A percentile compares a stretch with the other conserved stretches of the same genome.
These are phyloP conservation scores for Alligator sinensis DNA, from an alignment of 2,113 vertebrate genomes.

Conservation along the genomic window DNA sequence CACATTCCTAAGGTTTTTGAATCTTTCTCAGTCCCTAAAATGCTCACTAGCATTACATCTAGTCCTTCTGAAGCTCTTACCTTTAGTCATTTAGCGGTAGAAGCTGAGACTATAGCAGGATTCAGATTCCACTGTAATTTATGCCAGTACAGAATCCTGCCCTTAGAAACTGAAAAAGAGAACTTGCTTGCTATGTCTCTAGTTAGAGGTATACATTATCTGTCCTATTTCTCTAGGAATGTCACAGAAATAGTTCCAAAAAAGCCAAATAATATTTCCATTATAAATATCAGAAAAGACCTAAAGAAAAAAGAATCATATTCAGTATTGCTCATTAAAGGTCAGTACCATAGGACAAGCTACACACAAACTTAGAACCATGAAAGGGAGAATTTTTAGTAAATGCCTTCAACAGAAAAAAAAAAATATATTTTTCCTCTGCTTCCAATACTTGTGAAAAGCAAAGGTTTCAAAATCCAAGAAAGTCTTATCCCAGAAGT, in stretches of 20 bases:
- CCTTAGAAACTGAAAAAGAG: background rate
- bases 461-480: background rate
- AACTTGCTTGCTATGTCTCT: background rate
- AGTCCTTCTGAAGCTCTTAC: too few relatives aligned
- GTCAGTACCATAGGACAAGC: conserved; percentile 1
- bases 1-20: too few relatives aligned
- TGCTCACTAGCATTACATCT: too few relatives aligned
- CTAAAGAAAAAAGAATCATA: conserved; percentile 52
- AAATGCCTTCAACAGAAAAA: conserved; percentile 56
- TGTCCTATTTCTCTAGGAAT: background rate
- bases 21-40: too few relatives aligned
- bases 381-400: conserved; percentile 39
- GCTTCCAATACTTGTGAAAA: background rate
- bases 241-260: conserved; percentile 27
- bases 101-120: too few relatives aligned
- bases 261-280: conserved; percentile 58
- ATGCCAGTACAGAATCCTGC: background rate
- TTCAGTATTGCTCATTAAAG: conserved; percentile 60
- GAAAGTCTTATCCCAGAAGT: background rate
- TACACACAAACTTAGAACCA: background rate
- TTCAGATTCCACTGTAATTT: background rate
- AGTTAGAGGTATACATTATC: background rate
- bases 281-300: conserved; percentile 55
- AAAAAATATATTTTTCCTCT: conserved; percentile 46
- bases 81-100: too few relatives aligned